A percentile compares a stretch with the other conserved stretches of the same genome.
Evolutionary conservation across 1,140 invertebrate genomes (phyloP).

Genomic region (Drosophila kepulauana): DNA sequence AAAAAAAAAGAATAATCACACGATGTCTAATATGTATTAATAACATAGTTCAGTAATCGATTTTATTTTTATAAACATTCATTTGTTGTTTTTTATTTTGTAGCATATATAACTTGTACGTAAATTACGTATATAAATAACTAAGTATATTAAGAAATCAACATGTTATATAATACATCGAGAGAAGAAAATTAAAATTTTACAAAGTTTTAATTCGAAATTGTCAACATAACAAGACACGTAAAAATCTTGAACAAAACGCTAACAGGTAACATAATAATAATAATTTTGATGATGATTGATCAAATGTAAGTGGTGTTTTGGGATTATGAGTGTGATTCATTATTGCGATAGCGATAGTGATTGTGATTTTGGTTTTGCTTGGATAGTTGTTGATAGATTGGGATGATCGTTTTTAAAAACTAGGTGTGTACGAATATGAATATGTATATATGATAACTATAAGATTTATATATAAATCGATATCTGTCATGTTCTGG

Average conservation of each 20-base stretch:
- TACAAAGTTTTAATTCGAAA: constrained; percentile 47
- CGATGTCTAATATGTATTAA: constrained; percentile 54
- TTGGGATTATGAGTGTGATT: constrained; percentile 24
- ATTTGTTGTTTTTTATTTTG: not conserved
- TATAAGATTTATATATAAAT: constrained; percentile 39
- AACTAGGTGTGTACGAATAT: constrained; percentile 30
- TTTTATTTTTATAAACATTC: constrained; percentile 47
- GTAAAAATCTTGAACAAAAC: constrained; percentile 53
- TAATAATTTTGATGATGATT: constrained; percentile 51
- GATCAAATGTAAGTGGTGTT: constrained; percentile 36
- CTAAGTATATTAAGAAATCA: constrained; percentile 22
- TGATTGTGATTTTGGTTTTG: constrained; percentile 18
- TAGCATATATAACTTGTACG: constrained; percentile 26
- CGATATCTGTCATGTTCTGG: constrained; percentile 31
- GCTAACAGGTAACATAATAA: constrained; percentile 52
- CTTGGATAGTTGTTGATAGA: constrained; percentile 25
- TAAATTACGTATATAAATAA: constrained; percentile 30
- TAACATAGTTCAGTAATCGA: constrained; percentile 47
- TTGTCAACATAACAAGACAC: constrained; percentile 38
- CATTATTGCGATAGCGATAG: constrained; percentile 8
- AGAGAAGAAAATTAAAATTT: constrained; percentile 39
- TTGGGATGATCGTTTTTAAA: constrained; percentile 34
- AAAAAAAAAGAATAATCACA: constrained; percentile 29
- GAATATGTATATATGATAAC: constrained; percentile 23
- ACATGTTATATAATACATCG: constrained; percentile 52